Conservation (phyloP, 2,888 invertebrate genomes). For the Platynereis dumerilii region DNA sequence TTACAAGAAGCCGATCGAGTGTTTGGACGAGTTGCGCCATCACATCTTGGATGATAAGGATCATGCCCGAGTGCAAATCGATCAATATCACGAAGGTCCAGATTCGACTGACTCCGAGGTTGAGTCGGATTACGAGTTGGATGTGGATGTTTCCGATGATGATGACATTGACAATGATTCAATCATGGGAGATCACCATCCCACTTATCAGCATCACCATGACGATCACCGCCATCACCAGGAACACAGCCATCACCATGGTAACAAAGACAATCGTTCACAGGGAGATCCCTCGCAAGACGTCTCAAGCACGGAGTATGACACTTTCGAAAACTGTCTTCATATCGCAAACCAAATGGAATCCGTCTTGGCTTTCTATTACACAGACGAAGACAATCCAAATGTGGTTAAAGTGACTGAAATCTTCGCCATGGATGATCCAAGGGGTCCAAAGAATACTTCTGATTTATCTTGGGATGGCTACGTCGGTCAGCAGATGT, state of each 20-base stretch:
- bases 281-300: background rate
- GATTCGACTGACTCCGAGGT: background rate
- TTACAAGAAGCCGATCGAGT: constrained; percentile 17
- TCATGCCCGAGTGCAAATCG: background rate
- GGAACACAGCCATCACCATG: constrained; percentile 3
- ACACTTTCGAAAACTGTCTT: constrained; percentile 52
- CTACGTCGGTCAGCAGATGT: no score
- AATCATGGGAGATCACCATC: background rate
- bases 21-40: constrained; percentile 28
- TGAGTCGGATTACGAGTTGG: no score
- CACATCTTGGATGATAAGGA: constrained; percentile 21
- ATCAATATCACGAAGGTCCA: background rate
- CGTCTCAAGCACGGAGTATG: constrained; percentile 35
- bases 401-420: constrained; percentile 83
- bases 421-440: constrained; percentile 73
- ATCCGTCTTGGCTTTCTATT: constrained; percentile 51
- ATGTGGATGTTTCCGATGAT: no score
- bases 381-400: constrained; percentile 42
- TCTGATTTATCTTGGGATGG: no score
- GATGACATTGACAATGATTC: constrained; percentile 1
- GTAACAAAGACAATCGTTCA: background rate
- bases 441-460: background rate
- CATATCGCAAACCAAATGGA: constrained; percentile 52
- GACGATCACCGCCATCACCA: background rate
- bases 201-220: background rate